These are phyloP conservation scores for Drosophila pallidifrons DNA, from an alignment of 1,140 invertebrate species.

Conservation along the genomic window DNA sequence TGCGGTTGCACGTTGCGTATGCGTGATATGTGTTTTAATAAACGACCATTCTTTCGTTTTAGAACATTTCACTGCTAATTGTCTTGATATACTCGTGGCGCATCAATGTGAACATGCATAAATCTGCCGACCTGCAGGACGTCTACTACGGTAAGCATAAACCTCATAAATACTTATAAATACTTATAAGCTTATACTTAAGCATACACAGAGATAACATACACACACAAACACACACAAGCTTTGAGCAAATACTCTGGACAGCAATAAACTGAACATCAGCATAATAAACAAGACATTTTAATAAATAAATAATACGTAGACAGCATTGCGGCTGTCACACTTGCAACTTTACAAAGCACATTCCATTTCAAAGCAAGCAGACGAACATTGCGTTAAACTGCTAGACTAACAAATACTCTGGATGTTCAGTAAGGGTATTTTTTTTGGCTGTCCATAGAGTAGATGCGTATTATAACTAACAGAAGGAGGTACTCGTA, in stretches of 20 bases:
- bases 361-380: slow-evolving; percentile 12
- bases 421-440: not conserved
- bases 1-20: slow-evolving; percentile 60
- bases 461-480: no score
- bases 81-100: slow-evolving; percentile 90
- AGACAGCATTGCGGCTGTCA: not conserved
- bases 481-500: no score
- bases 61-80: slow-evolving; percentile 90
- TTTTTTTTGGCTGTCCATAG: no score
- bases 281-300: slow-evolving; percentile 61
- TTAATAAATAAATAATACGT: slow-evolving; percentile 71
- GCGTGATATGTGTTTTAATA: slow-evolving; percentile 42
- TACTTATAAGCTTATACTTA: no score
- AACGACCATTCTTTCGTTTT: slow-evolving; percentile 55
- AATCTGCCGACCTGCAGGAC: slow-evolving; percentile 88
- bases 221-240: not conserved
- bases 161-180: slow-evolving; percentile 24
- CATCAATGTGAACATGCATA: slow-evolving; percentile 89
- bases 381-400: not conserved
- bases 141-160: slow-evolving; percentile 89
- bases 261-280: slow-evolving; percentile 16
- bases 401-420: not conserved
- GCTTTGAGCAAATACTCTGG: slow-evolving; percentile 28
- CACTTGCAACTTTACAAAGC: slow-evolving; percentile 14
- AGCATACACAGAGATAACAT: slow-evolving; percentile 15